Conservation (phyloP, 2,888 invertebrate species). For the Encarsia formosa region DNA sequence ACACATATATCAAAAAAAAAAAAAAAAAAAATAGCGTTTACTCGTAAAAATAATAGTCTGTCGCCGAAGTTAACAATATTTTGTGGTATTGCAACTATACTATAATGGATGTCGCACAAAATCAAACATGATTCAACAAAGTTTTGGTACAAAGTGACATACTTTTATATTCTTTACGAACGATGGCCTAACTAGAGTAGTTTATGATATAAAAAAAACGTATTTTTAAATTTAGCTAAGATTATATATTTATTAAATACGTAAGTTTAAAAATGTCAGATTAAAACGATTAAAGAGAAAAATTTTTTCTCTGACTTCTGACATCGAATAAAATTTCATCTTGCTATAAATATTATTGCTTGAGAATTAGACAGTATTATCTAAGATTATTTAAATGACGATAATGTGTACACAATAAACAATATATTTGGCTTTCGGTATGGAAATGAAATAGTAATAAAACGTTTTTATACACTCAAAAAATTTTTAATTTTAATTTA, state of each 20-base stretch:
- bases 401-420: slow-evolving; percentile 4
- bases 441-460: slow-evolving; percentile 25
- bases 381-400: slow-evolving; percentile 18
- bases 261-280: background rate
- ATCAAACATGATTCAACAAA: background rate
- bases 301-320: slow-evolving; percentile 14
- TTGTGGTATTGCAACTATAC: background rate
- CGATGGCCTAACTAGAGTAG: slow-evolving; percentile 24
- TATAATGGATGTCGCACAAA: background rate
- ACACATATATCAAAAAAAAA: slow-evolving; percentile 5
- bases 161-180: slow-evolving; percentile 12
- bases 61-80: slow-evolving; percentile 1
- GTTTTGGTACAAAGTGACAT: slow-evolving; percentile 14
- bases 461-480: too few relatives aligned
- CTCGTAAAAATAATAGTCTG: background rate
- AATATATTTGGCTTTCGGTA: slow-evolving; percentile 22
- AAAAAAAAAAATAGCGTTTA: slow-evolving; percentile 3
- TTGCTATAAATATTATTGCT: slow-evolving; percentile 6
- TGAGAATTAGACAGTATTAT: slow-evolving; percentile 26
- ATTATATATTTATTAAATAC: background rate
- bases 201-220: slow-evolving; percentile 10
- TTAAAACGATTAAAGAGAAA: background rate
- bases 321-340: slow-evolving; percentile 23
- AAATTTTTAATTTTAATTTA: too few relatives aligned
- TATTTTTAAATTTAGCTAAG: background rate